Evolutionary conservation across 2,113 vertebrate species (phyloP).

Genomic region (Reinhardtius hippoglossoides): DNA sequence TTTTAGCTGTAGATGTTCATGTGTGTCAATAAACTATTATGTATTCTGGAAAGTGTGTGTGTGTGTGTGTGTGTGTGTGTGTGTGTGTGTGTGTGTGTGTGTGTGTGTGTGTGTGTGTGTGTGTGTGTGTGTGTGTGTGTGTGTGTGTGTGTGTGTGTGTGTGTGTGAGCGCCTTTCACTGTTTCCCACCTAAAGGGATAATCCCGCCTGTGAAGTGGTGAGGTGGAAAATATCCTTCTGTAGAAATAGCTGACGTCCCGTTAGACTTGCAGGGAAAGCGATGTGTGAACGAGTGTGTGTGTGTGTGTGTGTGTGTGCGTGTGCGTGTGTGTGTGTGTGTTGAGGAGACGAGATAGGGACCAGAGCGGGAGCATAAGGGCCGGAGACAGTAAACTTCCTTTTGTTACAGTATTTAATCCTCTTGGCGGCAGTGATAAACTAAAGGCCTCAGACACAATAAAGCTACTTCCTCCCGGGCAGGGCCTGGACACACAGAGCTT

Average conservation of each 20-base stretch:
- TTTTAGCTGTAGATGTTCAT: conserved; percentile 38
- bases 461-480: background rate
- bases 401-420: conserved; percentile 72
- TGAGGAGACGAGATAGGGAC: conserved; percentile 48
- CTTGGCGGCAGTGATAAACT: conserved; percentile 48
- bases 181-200: conserved; percentile 76
- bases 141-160: background rate
- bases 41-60: background rate
- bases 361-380: conserved; percentile 37
- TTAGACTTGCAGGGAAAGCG: background rate
- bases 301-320: conserved; percentile 18
- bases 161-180: conserved; percentile 35
- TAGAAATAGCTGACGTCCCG: conserved; percentile 76
- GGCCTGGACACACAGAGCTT: conserved; percentile 11
- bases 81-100: background rate
- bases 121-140: background rate
- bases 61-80: background rate
- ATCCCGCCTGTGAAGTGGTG: conserved; percentile 76
- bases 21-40: background rate
- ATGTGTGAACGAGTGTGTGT: background rate
- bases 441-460: conserved; percentile 46
- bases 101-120: background rate
- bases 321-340: conserved; percentile 14
- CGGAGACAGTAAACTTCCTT: conserved; percentile 60
- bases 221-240: conserved; percentile 78